phyloP scores from a whole-genome alignment of 2,797 vertebrate genomes.

The Chiloscyllium punctatum region DNA sequence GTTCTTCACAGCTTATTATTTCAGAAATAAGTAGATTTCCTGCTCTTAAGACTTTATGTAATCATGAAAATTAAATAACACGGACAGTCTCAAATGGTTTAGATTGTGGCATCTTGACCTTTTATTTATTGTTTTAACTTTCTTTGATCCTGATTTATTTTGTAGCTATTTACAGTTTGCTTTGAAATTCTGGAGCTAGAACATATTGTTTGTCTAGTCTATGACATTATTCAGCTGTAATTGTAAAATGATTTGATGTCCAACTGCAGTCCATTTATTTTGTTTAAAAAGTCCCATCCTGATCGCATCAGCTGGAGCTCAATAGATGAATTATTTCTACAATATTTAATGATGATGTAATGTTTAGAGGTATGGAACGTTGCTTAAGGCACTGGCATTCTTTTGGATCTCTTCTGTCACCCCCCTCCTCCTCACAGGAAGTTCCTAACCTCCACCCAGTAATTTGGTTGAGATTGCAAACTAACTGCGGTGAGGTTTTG shows the following conservation, averaged over 20 bases:
- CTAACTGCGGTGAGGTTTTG: background rate
- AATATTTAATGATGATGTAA: background rate
- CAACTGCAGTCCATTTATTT: background rate
- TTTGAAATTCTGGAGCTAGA: background rate
- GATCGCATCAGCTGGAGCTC: background rate
- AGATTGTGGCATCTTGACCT: background rate
- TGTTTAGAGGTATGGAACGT: background rate
- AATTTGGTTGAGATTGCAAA: background rate
- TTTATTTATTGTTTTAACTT: background rate
- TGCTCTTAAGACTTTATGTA: background rate
- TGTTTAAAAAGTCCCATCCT: background rate
- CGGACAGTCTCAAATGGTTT: background rate
- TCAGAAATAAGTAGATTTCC: background rate
- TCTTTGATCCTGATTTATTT: background rate
- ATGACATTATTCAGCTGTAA: background rate
- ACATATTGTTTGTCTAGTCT: background rate
- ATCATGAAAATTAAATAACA: background rate
- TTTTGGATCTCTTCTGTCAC: background rate
- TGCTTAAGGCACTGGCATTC: background rate
- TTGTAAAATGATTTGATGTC: background rate
- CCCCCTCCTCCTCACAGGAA: background rate
- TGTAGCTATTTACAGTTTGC: background rate
- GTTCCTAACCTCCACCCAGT: background rate
- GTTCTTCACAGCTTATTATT: background rate
- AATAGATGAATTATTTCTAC: background rate